A percentile compares a stretch with the other conserved stretches of the same genome.
Evolutionary conservation across 2,797 vertebrate species (phyloP).

Genomic region (Lagorchestes hirsutus): DNA sequence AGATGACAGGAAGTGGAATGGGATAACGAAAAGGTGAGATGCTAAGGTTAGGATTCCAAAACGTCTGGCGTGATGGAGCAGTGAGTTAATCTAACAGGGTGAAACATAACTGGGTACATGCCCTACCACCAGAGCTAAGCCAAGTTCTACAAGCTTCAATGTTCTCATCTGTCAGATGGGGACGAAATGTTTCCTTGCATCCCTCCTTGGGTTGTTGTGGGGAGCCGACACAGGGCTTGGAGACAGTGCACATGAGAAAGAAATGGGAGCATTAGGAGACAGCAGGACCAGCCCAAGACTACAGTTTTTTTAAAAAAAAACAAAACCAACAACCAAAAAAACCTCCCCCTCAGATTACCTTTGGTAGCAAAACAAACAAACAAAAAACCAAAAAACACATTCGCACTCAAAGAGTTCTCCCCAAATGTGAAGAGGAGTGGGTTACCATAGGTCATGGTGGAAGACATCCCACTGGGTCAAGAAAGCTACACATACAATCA

Average conservation of each 20-base stretch:
- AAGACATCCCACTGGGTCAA: slow-evolving; percentile 79
- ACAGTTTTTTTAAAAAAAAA: slow-evolving; percentile 67
- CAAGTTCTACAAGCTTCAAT: neutral
- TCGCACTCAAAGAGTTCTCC: slow-evolving; percentile 58
- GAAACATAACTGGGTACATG: too few relatives aligned
- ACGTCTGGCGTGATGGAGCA: neutral
- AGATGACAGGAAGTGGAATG: neutral
- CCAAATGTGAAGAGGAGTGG: slow-evolving; percentile 71
- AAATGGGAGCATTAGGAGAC: neutral
- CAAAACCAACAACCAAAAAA: slow-evolving; percentile 12
- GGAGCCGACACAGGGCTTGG: neutral
- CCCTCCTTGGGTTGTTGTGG: neutral
- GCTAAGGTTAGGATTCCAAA: neutral
- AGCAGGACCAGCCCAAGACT: neutral
- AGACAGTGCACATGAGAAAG: neutral
- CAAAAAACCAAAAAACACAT: slow-evolving; percentile 2
- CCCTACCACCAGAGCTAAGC: neutral
- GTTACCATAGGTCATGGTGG: slow-evolving; percentile 70
- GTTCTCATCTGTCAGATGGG: neutral
- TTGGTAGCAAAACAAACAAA: slow-evolving; percentile 70
- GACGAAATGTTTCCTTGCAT: neutral
- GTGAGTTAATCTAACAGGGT: neutral
- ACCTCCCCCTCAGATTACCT: slow-evolving; percentile 78
- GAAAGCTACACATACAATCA: slow-evolving; percentile 90
- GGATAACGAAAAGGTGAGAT: neutral